Percentiles rank a stretch among this genome's conserved stretches.
Conservation (phyloP, 2,888 invertebrate species). For the Anagyrus pseudococci region DNA sequence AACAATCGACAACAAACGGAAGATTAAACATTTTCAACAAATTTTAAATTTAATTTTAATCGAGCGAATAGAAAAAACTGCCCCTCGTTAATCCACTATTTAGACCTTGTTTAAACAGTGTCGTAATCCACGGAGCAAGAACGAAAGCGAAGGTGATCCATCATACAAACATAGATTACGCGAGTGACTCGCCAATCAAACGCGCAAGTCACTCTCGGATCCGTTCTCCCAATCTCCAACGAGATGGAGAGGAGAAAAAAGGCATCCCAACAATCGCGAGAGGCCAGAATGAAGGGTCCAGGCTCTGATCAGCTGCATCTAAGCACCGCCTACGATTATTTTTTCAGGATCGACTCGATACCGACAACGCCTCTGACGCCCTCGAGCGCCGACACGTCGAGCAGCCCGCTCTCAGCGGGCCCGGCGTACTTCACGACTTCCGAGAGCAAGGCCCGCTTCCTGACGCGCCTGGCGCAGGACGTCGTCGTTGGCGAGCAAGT, state of each 20-base stretch:
- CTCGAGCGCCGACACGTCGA: slow-evolving; percentile 51
- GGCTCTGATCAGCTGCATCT: neutral
- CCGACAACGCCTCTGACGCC: slow-evolving; percentile 50
- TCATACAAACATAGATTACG: too few species aligned
- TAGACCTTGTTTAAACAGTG: too few species aligned
- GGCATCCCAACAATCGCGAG: neutral
- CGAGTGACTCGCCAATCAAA: too few species aligned
- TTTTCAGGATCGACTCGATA: slow-evolving; percentile 53
- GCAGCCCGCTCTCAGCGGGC: slow-evolving; percentile 67
- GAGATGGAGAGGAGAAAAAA: neutral
- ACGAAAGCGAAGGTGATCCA: too few species aligned
- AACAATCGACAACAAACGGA: too few species aligned
- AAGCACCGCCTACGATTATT: neutral
- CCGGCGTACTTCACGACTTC: slow-evolving; percentile 73
- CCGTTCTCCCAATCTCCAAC: too few species aligned
- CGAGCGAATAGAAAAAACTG: too few species aligned
- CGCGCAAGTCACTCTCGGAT: too few species aligned
- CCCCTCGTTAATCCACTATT: too few species aligned
- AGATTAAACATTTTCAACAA: too few species aligned
- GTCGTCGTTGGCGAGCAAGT: slow-evolving; percentile 33
- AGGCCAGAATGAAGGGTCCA: neutral
- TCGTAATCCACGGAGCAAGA: too few species aligned
- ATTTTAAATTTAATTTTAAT: too few species aligned
- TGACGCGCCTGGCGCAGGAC: slow-evolving; percentile 65
- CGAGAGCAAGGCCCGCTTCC: slow-evolving; percentile 71